Base-by-base conservation (phyloP, 2,888 invertebrate genomes). In the Hydropsyche betteni region DNA sequence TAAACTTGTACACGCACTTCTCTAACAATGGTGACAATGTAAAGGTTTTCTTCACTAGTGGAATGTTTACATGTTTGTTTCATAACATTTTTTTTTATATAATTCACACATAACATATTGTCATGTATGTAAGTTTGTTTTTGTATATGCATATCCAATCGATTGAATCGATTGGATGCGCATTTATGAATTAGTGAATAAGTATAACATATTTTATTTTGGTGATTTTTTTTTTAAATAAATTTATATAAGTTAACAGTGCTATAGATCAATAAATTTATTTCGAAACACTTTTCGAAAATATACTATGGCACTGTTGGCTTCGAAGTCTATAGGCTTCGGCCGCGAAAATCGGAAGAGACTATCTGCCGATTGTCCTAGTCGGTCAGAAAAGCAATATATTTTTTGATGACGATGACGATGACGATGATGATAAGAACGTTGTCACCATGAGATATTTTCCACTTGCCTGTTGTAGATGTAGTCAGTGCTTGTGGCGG, bases 401-500 rank as follows among this genome's bases (percentile, higher is more conserved):
- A 55, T 55, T 14, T 55, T 55, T 55, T 55, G 55, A 55, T 55
- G 3, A 12, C 10, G 55, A 55, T 55, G 55, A 44, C 24, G 58
- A 24, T 58, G 36, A 64, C 34, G 64, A 64, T 36, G 64, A 33
- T 10, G 36, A 64, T 75, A 76, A 55, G 73, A 73, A 72, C 55
- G 72, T 76, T 81, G 76, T 81, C 80, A 80, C 78, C 72, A 72
- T 55, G 72, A 72, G 61, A 72, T 72, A 72, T 72, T 87, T 89
- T 86, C 85, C 82, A 84, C 85, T 88, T 89, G 82, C 81, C 81
- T 83, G 88, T 92, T 92, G 90, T 92, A 92, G 92, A 92, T 92
- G 92, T 92, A 92, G 92, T 92, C 92, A 93, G 90, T 93, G 92
- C 92, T 91, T 92, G 90, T 93, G 92, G 92, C 92, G 92, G 91